These are phyloP conservation scores for Stichodactyla helianthus DNA, from an alignment of 64 coral and sea anemone species.

Conservation along the genomic window DNA sequence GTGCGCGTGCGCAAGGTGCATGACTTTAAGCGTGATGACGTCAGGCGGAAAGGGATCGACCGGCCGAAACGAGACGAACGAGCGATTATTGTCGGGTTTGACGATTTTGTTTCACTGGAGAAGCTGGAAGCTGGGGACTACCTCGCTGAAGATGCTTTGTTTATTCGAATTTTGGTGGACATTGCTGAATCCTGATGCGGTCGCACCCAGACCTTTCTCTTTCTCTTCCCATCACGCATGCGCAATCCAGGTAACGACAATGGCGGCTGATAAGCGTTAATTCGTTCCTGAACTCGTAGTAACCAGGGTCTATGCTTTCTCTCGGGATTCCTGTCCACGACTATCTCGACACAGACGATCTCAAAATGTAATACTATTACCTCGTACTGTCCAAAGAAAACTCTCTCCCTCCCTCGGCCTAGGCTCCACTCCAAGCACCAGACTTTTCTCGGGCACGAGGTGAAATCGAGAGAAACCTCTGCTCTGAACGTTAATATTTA, in stretches of 20 bases:
- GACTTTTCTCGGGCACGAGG: too few relatives aligned
- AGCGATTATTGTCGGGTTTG: slow-evolving; percentile 97
- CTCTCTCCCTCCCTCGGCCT: too few relatives aligned
- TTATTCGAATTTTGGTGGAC: slow-evolving; percentile 75
- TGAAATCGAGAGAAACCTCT: too few relatives aligned
- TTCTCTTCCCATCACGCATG: neutral
- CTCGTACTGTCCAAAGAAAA: too few relatives aligned
- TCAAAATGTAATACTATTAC: too few relatives aligned
- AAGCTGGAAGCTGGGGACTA: slow-evolving; percentile 66
- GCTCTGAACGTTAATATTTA: too few relatives aligned
- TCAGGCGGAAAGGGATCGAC: slow-evolving; percentile 76
- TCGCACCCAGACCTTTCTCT: neutral
- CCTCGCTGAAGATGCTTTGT: slow-evolving; percentile 66
- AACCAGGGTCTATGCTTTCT: too few relatives aligned
- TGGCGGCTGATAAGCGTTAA: too few relatives aligned
- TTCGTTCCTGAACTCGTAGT: too few relatives aligned
- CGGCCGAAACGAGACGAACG: slow-evolving; percentile 76
- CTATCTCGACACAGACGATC: too few relatives aligned
- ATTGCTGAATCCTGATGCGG: slow-evolving; percentile 33
- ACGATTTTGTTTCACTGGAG: slow-evolving; percentile 82
- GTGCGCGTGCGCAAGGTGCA: slow-evolving; percentile 83
- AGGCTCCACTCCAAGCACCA: too few relatives aligned
- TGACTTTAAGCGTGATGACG: slow-evolving; percentile 92
- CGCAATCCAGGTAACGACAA: neutral
- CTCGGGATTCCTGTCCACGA: too few relatives aligned